Evolutionary conservation across 2,113 vertebrate species (phyloP).

Genomic region (Microtus ochrogaster): DNA sequence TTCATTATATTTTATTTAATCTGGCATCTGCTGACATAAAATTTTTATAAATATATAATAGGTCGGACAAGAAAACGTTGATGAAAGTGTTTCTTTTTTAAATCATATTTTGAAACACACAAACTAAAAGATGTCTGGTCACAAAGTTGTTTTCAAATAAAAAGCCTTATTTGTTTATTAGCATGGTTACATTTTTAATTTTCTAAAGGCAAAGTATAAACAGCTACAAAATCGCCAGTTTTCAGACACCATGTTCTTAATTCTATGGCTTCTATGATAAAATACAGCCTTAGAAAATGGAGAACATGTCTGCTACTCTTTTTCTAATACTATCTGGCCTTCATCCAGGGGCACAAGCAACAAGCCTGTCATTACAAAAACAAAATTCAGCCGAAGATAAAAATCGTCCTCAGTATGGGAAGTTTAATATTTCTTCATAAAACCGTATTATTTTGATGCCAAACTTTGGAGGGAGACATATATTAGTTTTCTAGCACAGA

Average conservation of each 20-base stretch:
- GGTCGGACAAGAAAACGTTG: not conserved
- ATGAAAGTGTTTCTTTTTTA: not conserved
- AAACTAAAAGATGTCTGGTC: not conserved
- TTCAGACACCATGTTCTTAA: constrained; percentile 15
- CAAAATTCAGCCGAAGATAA: not conserved
- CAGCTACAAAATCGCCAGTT: not conserved
- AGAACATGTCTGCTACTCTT: constrained; percentile 36
- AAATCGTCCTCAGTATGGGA: not conserved
- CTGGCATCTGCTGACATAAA: not conserved
- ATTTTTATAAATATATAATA: not conserved
- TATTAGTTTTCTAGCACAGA: not conserved
- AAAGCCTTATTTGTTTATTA: constrained; percentile 20
- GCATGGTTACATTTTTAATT: not conserved
- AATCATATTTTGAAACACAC: constrained; percentile 21
- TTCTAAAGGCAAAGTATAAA: constrained; percentile 32
- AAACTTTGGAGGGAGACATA: too few relatives aligned
- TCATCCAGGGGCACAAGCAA: constrained; percentile 50
- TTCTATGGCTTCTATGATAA: constrained; percentile 56
- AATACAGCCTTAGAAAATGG: constrained; percentile 45
- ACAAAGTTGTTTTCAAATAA: not conserved
- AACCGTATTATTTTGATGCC: not conserved
- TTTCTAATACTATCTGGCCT: constrained; percentile 25
- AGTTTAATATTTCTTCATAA: not conserved
- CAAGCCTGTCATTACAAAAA: not conserved
- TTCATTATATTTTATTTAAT: constrained; percentile 6